Conservation (phyloP, 1,140 invertebrate genomes). For the Vanessa atalanta region DNA sequence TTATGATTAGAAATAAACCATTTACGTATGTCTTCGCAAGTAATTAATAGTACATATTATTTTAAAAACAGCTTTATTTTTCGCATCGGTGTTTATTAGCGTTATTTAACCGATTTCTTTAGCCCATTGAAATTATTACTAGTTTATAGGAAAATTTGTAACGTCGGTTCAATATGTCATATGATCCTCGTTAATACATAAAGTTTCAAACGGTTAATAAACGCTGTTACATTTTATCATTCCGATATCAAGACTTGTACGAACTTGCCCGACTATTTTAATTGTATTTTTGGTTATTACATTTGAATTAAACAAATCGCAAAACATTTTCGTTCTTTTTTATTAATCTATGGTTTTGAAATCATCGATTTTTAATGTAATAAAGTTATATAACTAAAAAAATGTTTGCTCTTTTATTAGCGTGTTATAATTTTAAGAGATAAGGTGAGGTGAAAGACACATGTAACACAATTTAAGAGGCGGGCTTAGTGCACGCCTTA, state of each 20-base stretch:
- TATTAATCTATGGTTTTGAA: conserved; percentile 27
- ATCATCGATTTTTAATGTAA: too few species aligned
- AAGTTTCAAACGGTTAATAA: neutral
- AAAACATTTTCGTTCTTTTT: conserved; percentile 41
- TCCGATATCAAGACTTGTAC: conserved; percentile 52
- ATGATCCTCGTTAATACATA: neutral
- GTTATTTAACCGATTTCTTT: neutral
- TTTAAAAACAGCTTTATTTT: conserved; percentile 3
- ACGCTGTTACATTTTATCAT: conserved; percentile 39
- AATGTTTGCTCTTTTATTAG: too few species aligned
- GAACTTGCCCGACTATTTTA: conserved; percentile 41
- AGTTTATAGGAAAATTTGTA: neutral
- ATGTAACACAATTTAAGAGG: too few species aligned
- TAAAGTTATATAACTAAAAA: too few species aligned
- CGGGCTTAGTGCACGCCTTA: too few species aligned
- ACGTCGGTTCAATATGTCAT: neutral
- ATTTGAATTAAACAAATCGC: conserved; percentile 56
- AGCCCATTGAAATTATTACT: neutral
- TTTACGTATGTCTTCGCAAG: neutral
- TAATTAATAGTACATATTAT: conserved; percentile 8
- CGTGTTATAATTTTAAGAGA: too few species aligned
- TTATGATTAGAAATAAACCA: conserved; percentile 27
- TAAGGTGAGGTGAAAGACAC: too few species aligned
- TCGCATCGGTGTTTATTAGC: neutral
- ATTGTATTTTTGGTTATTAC: conserved; percentile 54